A percentile compares a stretch with the other conserved stretches of the same genome.
phyloP scores from a whole-genome alignment of 2,797 vertebrate species.

The Sebastes hopkinsi region DNA sequence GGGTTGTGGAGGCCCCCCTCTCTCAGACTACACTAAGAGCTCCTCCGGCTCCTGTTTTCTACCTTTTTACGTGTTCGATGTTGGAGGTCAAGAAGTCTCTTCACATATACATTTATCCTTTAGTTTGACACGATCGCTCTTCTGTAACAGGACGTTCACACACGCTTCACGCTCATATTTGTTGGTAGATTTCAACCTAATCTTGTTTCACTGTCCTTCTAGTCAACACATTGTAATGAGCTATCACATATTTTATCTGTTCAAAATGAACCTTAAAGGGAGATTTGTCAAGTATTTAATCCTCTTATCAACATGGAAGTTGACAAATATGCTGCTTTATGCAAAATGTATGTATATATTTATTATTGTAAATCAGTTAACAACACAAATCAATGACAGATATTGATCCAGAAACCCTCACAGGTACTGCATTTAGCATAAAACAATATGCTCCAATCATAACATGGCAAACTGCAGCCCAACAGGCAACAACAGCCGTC shows the following conservation, averaged over 20 bases:
- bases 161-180: not conserved
- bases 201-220: too few species aligned
- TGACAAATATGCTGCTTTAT: too few species aligned
- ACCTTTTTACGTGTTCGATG: not conserved
- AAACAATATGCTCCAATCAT: too few species aligned
- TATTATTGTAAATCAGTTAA: rapidly evolving
- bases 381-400: too few species aligned
- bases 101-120: not conserved
- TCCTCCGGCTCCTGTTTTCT: slow-evolving; percentile 6
- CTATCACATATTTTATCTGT: not conserved
- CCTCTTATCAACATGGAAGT: too few species aligned
- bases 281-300: too few species aligned
- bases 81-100: slow-evolving; percentile 5
- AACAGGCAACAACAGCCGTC: too few species aligned
- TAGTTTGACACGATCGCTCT: not conserved
- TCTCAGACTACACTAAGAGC: slow-evolving; percentile 23
- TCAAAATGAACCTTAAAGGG: too few species aligned
- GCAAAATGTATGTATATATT: too few species aligned
- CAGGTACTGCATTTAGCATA: too few species aligned
- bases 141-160: not conserved
- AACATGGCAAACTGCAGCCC: too few species aligned
- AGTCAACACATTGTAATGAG: not conserved
- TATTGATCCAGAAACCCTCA: too few species aligned
- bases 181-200: not conserved
- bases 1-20: not conserved